Conservation (phyloP, 1,140 invertebrate species). For the Antheraea mylitta region DNA sequence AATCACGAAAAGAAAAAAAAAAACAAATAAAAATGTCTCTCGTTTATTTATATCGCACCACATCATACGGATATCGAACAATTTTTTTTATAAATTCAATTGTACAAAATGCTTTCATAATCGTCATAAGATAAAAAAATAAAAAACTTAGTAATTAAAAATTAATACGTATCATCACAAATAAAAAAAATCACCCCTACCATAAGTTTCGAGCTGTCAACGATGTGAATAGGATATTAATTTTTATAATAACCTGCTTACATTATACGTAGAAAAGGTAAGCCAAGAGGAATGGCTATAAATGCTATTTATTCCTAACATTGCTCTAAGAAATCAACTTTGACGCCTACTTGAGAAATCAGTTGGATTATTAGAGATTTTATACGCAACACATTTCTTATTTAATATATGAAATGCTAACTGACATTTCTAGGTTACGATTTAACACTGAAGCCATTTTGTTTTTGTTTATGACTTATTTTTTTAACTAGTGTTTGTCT, state of each 20-base stretch:
- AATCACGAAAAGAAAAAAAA: not conserved
- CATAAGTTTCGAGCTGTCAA: not conserved
- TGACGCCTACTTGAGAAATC: too few relatives aligned
- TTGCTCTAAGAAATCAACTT: too few relatives aligned
- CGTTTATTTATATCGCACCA: conserved; percentile 2
- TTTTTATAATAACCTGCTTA: not conserved
- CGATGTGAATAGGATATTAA: not conserved
- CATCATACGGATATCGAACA: not conserved
- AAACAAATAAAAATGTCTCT: not conserved
- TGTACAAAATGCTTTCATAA: not conserved
- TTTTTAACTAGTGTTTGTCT: too few relatives aligned
- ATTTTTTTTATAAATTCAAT: not conserved
- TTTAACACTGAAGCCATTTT: too few relatives aligned
- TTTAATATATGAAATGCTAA: too few relatives aligned
- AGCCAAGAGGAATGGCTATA: too few relatives aligned
- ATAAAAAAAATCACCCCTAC: not conserved
- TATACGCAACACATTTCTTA: too few relatives aligned
- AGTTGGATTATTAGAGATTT: too few relatives aligned
- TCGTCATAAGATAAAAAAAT: not conserved
- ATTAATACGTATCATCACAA: conserved; percentile 4
- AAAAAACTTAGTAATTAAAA: not conserved
- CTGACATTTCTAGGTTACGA: too few relatives aligned
- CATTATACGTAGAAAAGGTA: not conserved
- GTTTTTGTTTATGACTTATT: too few relatives aligned
- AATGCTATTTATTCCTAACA: too few relatives aligned